Evolutionary conservation across 2,113 vertebrate species (phyloP), one percentile per base, ranked within the genome.

Genomic region (Centropristis striata): DNA sequence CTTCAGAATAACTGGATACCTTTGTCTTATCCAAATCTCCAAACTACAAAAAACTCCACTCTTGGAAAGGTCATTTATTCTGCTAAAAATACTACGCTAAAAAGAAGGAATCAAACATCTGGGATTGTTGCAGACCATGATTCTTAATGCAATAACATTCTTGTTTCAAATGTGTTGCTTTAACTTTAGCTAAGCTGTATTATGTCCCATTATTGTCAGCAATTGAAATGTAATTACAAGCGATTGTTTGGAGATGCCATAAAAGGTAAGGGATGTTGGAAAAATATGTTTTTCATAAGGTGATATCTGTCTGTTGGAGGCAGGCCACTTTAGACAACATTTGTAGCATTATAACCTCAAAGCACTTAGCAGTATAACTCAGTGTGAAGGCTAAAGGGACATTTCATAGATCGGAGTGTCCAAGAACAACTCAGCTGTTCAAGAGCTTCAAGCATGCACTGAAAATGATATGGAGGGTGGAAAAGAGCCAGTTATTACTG

Each of bases 381-480:
- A 65, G 67, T 20, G 9, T 69, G 70, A 64, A 68, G 61, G 81
- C 74, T 74, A 69, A 84, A 84, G 75, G 63, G 54, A 80, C 76
- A 69, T 81, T 84, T 80, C 66, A 66, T 16, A 54, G 55, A 76
- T 23, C 54, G 13, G 27, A 14, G 64, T 36, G 47, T 88, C 81
- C 78, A 84, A 87, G 39, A 88, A 83, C 37, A 89, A 84, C 78
- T 81, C 70, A 75, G 80, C 79, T 83, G 70, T 78, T 67, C 39
- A 64, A 80, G 65, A 69, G 54, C 25, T 80, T 85, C 71, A 58
- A 67, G 36, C 21, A 54, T 28, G 32, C 18, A 50, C 15, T 46
- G 16, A 47, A 39, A 80, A 63, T 16, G 44, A 71, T 21, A 66
- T 44, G 3, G 14, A 71, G 5, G 41, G 18, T 10, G 37, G 16